A percentile compares a stretch with the other conserved stretches of the same genome.
Evolutionary conservation across 1,140 invertebrate genomes (phyloP).

Genomic region (Lordiphosa mommai): DNA sequence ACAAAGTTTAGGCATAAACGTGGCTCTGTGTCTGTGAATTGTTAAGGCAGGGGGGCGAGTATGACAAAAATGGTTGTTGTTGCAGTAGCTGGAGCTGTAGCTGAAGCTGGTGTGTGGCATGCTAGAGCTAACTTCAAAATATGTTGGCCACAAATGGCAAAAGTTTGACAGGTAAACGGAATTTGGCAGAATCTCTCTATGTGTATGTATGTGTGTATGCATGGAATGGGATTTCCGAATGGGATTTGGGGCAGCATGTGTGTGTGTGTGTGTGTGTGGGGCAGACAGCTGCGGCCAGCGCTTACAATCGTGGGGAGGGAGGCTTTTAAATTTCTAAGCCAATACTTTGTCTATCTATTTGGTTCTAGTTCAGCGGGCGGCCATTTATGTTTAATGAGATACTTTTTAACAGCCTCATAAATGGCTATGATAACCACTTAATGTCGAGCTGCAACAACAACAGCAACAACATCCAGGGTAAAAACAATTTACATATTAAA

Average conservation of each 20-base stretch:
- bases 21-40: conserved; percentile 56
- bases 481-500: conserved; percentile 78
- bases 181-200: conserved; percentile 63
- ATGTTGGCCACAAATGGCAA: conserved; percentile 75
- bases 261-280: conserved; percentile 3
- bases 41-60: not conserved
- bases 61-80: conserved; percentile 7
- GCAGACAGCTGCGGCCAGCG: conserved; percentile 1
- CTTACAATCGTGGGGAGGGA: not conserved
- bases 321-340: conserved; percentile 3
- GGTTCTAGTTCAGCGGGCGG: conserved; percentile 30
- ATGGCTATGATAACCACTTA: conserved; percentile 79
- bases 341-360: conserved; percentile 41
- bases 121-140: conserved; percentile 65
- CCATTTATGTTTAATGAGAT: conserved; percentile 76
- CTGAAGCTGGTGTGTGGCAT: conserved; percentile 34
- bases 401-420: conserved; percentile 79
- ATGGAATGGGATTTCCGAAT: not conserved
- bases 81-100: conserved; percentile 7
- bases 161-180: conserved; percentile 76
- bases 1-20: conserved; percentile 75
- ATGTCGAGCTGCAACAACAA: conserved; percentile 53
- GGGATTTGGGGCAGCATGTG: too few species aligned
- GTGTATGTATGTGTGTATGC: conserved; percentile 13
- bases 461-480: conserved; percentile 20